A percentile compares a stretch with the other conserved stretches of the same genome.
These are phyloP conservation scores for Leptopilina drosophilae DNA, from an alignment of 2,888 invertebrate species.

Conservation along the genomic window DNA sequence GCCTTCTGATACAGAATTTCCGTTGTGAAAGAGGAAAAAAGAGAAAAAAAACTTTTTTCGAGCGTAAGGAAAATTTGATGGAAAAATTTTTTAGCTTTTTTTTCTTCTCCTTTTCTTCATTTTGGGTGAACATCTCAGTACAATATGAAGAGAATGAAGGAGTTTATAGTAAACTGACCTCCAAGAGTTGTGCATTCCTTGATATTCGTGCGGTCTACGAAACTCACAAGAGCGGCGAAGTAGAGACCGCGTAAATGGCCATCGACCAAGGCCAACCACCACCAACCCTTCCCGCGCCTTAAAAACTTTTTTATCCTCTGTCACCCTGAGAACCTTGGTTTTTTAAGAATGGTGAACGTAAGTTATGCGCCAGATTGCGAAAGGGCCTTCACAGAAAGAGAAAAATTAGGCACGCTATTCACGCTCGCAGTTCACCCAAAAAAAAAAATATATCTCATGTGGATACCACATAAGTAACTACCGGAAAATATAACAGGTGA, in stretches of 20 bases:
- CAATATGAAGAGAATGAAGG: conserved; percentile 14
- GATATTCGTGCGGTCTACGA: conserved; percentile 24
- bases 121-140: neutral
- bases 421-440: neutral
- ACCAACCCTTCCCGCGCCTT: conserved; percentile 53
- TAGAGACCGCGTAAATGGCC: conserved; percentile 53
- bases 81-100: too few relatives aligned
- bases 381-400: conserved; percentile 40
- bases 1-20: too few relatives aligned
- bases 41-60: too few relatives aligned
- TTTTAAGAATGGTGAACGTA: conserved; percentile 37
- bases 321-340: conserved; percentile 46
- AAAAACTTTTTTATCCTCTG: conserved; percentile 50
- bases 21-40: too few relatives aligned
- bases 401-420: conserved; percentile 42
- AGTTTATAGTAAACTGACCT: conserved; percentile 31
- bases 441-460: neutral
- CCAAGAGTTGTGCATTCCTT: conserved; percentile 34
- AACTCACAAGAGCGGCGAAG: conserved; percentile 21
- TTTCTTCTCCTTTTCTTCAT: neutral
- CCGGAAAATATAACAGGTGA: conserved; percentile 17
- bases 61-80: too few relatives aligned
- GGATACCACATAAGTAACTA: conserved; percentile 25
- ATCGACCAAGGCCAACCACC: conserved; percentile 52
- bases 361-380: conserved; percentile 42